Percentiles rank a stretch among this genome's conserved stretches.
These are phyloP conservation scores for Salarias fasciatus DNA, from an alignment of 2,797 vertebrate genomes.

Conservation along the genomic window DNA sequence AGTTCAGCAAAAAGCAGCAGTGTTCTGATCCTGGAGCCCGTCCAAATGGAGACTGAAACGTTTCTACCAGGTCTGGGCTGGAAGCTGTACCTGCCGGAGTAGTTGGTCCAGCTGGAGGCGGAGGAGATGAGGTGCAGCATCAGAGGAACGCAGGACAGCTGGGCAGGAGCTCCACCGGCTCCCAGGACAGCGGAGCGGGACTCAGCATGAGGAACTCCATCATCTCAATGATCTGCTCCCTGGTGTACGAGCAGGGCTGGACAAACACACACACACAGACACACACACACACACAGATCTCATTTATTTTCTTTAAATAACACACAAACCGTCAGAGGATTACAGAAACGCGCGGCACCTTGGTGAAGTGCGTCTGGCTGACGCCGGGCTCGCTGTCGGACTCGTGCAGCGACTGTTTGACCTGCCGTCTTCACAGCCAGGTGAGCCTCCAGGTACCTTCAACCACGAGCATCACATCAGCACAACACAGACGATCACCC, in stretches of 20 bases:
- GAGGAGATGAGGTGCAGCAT: conserved; percentile 95
- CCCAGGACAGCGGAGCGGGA: conserved; percentile 91
- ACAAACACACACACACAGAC: background rate
- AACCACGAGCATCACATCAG: background rate
- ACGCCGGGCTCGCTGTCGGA: conserved; percentile 89
- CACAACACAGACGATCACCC: no score
- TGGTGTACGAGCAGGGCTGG: conserved; percentile 91
- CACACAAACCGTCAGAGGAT: no score
- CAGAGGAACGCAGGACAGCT: conserved; percentile 93
- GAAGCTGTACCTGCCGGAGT: conserved; percentile 93
- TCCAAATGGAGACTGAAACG: no score
- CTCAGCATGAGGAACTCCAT: conserved; percentile 96
- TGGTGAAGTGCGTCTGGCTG: conserved; percentile 88
- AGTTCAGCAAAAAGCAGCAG: no score
- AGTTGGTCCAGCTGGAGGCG: conserved; percentile 96
- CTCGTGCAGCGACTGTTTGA: conserved; percentile 93
- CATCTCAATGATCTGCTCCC: conserved; percentile 96
- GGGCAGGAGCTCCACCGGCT: no score
- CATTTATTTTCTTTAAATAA: no score
- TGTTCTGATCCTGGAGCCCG: no score
- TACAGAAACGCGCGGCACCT: conserved; percentile 75
- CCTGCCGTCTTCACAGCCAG: conserved; percentile 92
- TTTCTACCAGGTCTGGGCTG: no score
- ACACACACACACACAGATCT: no score
- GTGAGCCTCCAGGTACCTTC: conserved; percentile 93